Evolutionary conservation across 2,888 invertebrate genomes (phyloP).

Genomic region (Cheiracanthium punctorium): DNA sequence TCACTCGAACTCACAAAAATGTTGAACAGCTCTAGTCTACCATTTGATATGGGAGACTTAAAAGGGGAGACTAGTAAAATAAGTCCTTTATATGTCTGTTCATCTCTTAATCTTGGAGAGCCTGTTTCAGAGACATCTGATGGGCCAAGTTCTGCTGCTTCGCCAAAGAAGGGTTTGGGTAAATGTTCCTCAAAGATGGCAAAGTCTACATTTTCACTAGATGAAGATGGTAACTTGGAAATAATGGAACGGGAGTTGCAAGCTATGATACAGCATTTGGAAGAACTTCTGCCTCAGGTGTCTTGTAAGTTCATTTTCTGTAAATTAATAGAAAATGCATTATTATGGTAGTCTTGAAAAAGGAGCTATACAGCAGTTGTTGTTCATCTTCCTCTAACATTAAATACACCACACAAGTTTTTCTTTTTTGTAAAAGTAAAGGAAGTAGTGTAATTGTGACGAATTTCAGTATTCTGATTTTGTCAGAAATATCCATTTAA

Average conservation of each 20-base stretch:
- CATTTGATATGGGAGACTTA: conserved; percentile 19
- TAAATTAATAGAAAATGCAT: too few relatives aligned
- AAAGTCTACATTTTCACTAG: conserved; percentile 31
- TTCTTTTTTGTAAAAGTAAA: too few relatives aligned
- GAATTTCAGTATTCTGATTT: too few relatives aligned
- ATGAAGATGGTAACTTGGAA: conserved; percentile 41
- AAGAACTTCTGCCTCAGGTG: conserved; percentile 49
- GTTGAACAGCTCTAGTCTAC: conserved; percentile 26
- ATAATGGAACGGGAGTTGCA: conserved; percentile 51
- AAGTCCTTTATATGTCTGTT: conserved; percentile 43
- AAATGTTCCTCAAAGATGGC: background rate
- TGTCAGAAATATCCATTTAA: too few relatives aligned
- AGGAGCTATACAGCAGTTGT: too few relatives aligned
- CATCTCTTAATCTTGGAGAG: conserved; percentile 23
- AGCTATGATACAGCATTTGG: conserved; percentile 54
- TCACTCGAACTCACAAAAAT: conserved; percentile 30
- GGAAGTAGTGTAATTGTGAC: too few relatives aligned
- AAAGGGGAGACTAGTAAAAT: conserved; percentile 35
- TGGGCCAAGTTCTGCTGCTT: background rate
- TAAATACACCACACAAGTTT: too few relatives aligned
- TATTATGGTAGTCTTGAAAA: too few relatives aligned
- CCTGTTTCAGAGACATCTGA: background rate
- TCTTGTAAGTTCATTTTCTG: conserved; percentile 24
- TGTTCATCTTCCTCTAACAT: too few relatives aligned
- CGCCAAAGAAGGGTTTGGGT: background rate